Conservation (phyloP, 2,888 invertebrate genomes). For the Drosophila birchii region DNA sequence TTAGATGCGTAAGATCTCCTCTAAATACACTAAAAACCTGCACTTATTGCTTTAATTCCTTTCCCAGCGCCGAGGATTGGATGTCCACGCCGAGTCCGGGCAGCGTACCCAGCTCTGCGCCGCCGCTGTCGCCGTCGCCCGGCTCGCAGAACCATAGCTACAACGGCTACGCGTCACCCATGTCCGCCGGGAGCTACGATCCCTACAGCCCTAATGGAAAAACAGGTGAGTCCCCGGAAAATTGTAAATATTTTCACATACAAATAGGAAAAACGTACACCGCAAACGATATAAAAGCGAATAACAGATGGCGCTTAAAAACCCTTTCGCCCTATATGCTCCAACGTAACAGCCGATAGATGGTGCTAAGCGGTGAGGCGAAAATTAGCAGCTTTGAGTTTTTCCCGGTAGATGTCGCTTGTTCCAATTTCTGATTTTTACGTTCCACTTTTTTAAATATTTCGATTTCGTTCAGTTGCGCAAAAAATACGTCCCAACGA, state of each 20-base stretch:
- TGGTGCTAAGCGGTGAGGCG: neutral
- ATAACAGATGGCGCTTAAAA: neutral
- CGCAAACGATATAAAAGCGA: neutral
- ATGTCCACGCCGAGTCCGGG: slow-evolving; percentile 87
- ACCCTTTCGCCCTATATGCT: neutral
- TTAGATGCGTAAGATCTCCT: slow-evolving; percentile 82
- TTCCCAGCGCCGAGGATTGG: slow-evolving; percentile 86
- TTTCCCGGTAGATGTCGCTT: neutral
- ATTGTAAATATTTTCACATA: neutral
- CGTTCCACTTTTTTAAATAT: neutral
- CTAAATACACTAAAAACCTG: neutral
- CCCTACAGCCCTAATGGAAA: slow-evolving; percentile 95
- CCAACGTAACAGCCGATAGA: neutral
- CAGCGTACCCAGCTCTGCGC: slow-evolving; percentile 86
- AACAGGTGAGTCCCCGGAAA: slow-evolving; percentile 88
- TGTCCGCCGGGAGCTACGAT: slow-evolving; percentile 95
- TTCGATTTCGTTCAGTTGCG: neutral
- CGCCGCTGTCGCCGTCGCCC: slow-evolving; percentile 89
- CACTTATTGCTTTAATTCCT: neutral
- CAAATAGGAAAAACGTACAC: neutral
- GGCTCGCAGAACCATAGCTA: slow-evolving; percentile 86
- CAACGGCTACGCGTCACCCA: slow-evolving; percentile 93
- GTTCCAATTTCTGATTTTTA: neutral
- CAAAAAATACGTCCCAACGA: no score
- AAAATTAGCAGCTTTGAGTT: no score